A percentile compares a stretch with the other conserved stretches of the same genome.
phyloP scores from a whole-genome alignment of 2,797 vertebrate genomes.

The Nothura maculosa region DNA sequence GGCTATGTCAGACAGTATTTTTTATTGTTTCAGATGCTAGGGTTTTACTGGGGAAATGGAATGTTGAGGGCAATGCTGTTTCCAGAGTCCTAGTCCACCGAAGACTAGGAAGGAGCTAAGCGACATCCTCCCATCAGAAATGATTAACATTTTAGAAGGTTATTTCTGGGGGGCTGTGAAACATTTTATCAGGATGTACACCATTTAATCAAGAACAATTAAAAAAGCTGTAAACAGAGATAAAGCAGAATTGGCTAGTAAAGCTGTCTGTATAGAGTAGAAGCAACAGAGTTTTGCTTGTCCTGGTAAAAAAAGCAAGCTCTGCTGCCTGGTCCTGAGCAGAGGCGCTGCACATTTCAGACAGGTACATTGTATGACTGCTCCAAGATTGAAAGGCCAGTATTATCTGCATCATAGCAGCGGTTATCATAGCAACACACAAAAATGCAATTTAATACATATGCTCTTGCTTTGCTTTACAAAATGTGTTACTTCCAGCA shows the following conservation, averaged over 20 bases:
- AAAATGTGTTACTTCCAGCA: background rate
- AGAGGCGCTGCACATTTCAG: rapidly evolving
- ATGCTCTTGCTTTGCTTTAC: background rate
- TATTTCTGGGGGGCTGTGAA: background rate
- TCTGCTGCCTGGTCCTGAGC: background rate
- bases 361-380: background rate
- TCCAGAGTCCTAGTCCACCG: background rate
- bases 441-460: background rate
- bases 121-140: background rate
- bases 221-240: background rate
- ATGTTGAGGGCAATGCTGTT: background rate
- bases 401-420: background rate
- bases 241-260: background rate
- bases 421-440: background rate
- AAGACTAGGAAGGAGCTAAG: background rate
- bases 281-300: background rate
- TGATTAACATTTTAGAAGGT: background rate
- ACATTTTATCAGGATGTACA: background rate
- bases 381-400: background rate
- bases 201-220: background rate
- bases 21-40: background rate
- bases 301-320: background rate
- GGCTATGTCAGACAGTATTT: background rate
- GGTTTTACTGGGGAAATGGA: background rate
- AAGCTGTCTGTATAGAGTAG: background rate